Percentiles rank a stretch among this genome's conserved stretches.
Evolutionary conservation across 2,113 vertebrate species (phyloP).

Genomic region (Eretmochelys imbricata): DNA sequence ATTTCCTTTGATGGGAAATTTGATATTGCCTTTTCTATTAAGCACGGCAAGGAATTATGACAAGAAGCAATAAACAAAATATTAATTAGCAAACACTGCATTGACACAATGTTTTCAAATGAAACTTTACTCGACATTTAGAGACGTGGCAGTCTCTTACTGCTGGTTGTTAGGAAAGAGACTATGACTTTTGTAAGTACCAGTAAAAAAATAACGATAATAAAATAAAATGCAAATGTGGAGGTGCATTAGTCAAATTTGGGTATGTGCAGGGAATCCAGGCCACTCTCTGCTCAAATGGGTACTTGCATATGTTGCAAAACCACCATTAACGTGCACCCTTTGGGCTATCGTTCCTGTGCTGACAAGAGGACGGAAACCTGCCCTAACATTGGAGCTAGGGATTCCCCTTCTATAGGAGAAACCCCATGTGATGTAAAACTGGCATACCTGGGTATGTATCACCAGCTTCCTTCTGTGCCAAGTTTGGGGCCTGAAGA

Average conservation of each 20-base stretch:
- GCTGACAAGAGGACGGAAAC: neutral
- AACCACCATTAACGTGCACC: neutral
- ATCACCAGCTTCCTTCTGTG: neutral
- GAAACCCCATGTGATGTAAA: neutral
- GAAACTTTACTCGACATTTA: neutral
- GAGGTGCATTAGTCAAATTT: neutral
- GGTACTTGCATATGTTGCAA: neutral
- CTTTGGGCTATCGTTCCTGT: neutral
- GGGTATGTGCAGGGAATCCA: neutral
- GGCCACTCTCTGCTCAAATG: neutral
- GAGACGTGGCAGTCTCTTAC: neutral
- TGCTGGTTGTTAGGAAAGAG: neutral
- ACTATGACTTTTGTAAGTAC: neutral
- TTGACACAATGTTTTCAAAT: neutral
- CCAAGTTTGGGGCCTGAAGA: fast-evolving
- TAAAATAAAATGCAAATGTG: neutral
- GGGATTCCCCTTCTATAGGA: neutral
- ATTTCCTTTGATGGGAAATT: slow-evolving; percentile 30
- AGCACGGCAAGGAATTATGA: slow-evolving; percentile 28
- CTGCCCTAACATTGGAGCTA: fast-evolving
- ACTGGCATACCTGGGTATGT: neutral
- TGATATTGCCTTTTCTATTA: slow-evolving; percentile 28
- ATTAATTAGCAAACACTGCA: slow-evolving; percentile 52
- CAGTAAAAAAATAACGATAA: neutral
- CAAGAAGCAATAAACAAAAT: slow-evolving; percentile 14